Evolutionary conservation across 2,797 vertebrate species (phyloP).

Genomic region (Oreonectes daqikongensis): DNA sequence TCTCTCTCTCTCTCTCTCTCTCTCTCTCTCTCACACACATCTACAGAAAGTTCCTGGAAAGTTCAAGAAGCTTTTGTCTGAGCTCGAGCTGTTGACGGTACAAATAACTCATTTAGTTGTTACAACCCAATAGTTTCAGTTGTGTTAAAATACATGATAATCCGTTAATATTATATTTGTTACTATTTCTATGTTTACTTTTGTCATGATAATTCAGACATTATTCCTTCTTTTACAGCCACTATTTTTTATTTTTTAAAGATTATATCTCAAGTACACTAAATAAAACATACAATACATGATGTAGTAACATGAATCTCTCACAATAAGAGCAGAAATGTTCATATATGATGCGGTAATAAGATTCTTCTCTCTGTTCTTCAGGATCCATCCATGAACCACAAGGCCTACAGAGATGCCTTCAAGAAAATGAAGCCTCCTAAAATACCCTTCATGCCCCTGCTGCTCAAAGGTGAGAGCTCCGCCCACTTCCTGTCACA

Average conservation of each 20-base stretch:
- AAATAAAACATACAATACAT: too few relatives aligned
- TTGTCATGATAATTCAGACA: too few relatives aligned
- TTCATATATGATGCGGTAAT: background rate
- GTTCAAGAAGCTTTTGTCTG: conserved; percentile 98
- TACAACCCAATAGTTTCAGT: too few relatives aligned
- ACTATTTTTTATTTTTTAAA: too few relatives aligned
- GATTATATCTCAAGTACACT: too few relatives aligned
- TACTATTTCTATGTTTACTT: too few relatives aligned
- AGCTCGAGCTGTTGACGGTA: conserved; percentile 96
- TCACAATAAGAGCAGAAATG: background rate
- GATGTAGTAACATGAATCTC: background rate
- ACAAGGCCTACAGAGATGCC: conserved; percentile 96
- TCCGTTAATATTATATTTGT: too few relatives aligned
- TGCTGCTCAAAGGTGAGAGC: conserved; percentile 90
- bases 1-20: conserved; percentile 1
- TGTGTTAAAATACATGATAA: too few relatives aligned
- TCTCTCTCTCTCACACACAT: conserved; percentile 5
- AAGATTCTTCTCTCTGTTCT: conserved; percentile 1
- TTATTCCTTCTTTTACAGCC: too few relatives aligned
- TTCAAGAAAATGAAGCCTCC: conserved; percentile 99
- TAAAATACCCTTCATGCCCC: conserved; percentile 98
- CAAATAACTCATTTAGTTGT: too few relatives aligned
- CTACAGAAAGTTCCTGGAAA: conserved; percentile 96
- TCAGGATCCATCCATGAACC: conserved; percentile 96
- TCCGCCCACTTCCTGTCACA: conserved; percentile 6